Evolutionary conservation across 1,140 invertebrate species (phyloP).

Genomic region (Pollicipes pollicipes): DNA sequence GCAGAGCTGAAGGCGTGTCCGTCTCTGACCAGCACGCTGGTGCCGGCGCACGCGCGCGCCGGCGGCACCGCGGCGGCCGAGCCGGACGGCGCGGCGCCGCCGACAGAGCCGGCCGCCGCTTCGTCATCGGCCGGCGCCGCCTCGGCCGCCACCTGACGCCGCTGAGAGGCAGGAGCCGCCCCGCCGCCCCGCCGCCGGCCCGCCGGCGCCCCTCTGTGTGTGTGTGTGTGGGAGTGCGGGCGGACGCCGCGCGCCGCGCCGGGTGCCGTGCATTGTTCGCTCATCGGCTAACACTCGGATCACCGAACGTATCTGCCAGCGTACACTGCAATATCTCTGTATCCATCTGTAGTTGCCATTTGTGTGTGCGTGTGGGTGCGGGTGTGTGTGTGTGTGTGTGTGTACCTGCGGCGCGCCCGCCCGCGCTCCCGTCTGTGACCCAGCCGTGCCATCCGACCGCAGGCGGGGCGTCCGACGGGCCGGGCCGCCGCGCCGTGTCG

Average conservation of each 20-base stretch:
- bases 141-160: slow-evolving; percentile 1
- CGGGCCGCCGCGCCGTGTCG: too few species aligned
- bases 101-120: neutral
- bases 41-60: neutral
- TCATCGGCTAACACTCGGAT: neutral
- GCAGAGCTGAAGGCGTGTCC: neutral
- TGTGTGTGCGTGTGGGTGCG: too few species aligned
- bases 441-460: too few species aligned
- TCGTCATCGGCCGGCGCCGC: neutral
- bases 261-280: neutral
- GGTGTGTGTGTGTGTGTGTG: too few species aligned
- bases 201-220: too few species aligned
- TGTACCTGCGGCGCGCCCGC: neutral
- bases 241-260: too few species aligned
- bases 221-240: neutral
- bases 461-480: neutral
- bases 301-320: neutral
- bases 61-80: neutral
- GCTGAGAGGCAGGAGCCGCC: neutral
- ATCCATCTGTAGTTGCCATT: neutral
- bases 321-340: slow-evolving; percentile 1
- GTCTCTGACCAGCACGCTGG: neutral
- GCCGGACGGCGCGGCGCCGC: neutral
- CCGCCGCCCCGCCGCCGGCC: too few species aligned
- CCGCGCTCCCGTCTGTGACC: neutral